phyloP scores from a whole-genome alignment of 2,797 vertebrate species.

The Hippopotamyrus pictus region DNA sequence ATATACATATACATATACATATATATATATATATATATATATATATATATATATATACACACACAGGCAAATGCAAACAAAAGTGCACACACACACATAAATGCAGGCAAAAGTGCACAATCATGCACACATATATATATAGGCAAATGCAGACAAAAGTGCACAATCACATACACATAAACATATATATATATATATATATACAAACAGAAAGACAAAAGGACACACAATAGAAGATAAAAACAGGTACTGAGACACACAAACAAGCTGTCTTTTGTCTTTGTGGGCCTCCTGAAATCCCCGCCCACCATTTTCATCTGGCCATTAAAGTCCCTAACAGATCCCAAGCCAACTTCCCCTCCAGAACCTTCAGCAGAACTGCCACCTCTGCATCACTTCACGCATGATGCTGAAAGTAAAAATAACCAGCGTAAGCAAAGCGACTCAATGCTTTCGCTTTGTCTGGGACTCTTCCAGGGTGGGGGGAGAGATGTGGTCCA shows the following conservation, averaged over 20 bases:
- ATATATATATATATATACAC: neutral
- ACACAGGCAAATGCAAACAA: neutral
- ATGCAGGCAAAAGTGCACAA: neutral
- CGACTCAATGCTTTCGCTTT: neutral
- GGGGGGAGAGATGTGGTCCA: neutral
- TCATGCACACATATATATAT: neutral
- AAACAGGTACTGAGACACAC: neutral
- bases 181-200: neutral
- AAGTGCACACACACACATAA: neutral
- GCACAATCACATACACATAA: neutral
- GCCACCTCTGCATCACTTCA: neutral
- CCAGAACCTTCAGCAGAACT: neutral
- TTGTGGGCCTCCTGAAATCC: neutral
- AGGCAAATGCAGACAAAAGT: neutral
- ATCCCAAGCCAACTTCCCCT: neutral
- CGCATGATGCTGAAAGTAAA: neutral
- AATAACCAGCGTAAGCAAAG: neutral
- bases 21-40: neutral
- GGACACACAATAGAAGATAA: neutral
- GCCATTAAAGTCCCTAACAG: neutral
- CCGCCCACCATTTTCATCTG: neutral
- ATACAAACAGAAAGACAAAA: neutral
- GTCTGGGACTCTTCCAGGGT: neutral
- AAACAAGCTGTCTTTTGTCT: neutral
- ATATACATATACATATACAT: neutral